Conservation (phyloP, 2,113 vertebrate genomes). For the Hippoglossus stenolepis region DNA sequence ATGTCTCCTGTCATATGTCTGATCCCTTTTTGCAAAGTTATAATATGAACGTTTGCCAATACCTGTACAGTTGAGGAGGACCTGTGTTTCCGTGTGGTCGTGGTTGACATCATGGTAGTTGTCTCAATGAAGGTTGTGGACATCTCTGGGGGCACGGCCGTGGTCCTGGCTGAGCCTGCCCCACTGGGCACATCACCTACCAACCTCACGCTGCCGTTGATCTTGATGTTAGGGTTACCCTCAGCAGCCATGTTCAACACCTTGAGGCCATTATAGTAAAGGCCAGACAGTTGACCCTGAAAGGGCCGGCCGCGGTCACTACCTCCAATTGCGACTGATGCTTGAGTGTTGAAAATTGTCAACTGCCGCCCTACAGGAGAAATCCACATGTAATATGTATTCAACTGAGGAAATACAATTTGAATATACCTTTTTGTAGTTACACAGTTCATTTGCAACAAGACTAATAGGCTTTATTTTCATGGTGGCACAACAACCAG, state of each 20-base stretch:
- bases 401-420: background rate
- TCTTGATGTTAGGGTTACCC: constrained; percentile 93
- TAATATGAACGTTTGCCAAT: background rate
- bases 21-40: background rate
- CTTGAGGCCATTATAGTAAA: constrained; percentile 98
- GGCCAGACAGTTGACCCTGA: constrained; percentile 97
- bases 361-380: constrained; percentile 90
- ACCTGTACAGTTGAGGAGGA: constrained; percentile 95
- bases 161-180: constrained; percentile 90
- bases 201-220: constrained; percentile 95
- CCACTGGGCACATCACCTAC: constrained; percentile 93
- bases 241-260: constrained; percentile 97
- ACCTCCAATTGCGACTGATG: constrained; percentile 94
- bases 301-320: constrained; percentile 93
- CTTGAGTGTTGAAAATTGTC: constrained; percentile 99
- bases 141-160: constrained; percentile 93
- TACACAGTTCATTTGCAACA: background rate
- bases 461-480: too few relatives aligned
- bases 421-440: background rate
- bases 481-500: too few relatives aligned
- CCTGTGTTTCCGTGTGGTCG: constrained; percentile 95
- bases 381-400: constrained; percentile 28
- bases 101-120: constrained; percentile 98
- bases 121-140: constrained; percentile 97
- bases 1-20: background rate